These are phyloP conservation scores for Digitonthophagus gazella DNA, from an alignment of 2,888 invertebrate species.

Conservation along the genomic window DNA sequence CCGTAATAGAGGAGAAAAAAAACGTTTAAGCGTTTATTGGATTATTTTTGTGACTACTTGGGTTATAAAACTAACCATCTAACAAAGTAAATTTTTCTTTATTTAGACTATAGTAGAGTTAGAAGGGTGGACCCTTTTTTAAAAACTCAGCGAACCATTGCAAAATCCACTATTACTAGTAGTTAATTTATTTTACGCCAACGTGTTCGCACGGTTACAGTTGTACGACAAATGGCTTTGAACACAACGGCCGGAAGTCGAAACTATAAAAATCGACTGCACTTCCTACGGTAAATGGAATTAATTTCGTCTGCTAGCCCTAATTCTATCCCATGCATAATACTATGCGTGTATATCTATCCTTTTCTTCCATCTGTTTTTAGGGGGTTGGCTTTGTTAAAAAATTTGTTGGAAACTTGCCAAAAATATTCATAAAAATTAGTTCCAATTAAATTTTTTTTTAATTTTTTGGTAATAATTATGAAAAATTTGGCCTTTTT, in stretches of 20 bases:
- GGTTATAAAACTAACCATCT: too few relatives aligned
- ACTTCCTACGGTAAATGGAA: slow-evolving; percentile 28
- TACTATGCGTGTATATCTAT: slow-evolving; percentile 8
- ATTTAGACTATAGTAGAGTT: too few relatives aligned
- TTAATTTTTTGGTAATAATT: too few relatives aligned
- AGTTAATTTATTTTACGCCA: slow-evolving; percentile 30
- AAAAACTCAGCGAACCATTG: slow-evolving; percentile 21
- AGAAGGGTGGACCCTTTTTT: slow-evolving; percentile 8
- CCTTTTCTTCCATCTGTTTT: slow-evolving; percentile 2
- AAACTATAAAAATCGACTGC: slow-evolving; percentile 28
- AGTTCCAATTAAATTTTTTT: too few relatives aligned
- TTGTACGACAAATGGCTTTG: slow-evolving; percentile 16
- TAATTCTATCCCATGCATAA: slow-evolving; percentile 7
- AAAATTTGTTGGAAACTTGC: too few relatives aligned
- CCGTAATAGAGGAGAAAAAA: not conserved
- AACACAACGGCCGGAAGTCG: slow-evolving; percentile 25
- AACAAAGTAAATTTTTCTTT: too few relatives aligned
- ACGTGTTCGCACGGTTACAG: slow-evolving; percentile 26
- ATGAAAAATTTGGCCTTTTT: too few relatives aligned
- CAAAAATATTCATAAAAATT: too few relatives aligned
- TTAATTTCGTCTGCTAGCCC: slow-evolving; percentile 26
- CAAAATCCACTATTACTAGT: slow-evolving; percentile 28
- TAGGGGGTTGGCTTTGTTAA: too few relatives aligned
- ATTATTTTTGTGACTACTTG: too few relatives aligned
- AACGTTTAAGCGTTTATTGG: too few relatives aligned